These are phyloP conservation scores for Himalopsyche phryganea DNA, from an alignment of 1,140 invertebrate species.

Conservation along the genomic window DNA sequence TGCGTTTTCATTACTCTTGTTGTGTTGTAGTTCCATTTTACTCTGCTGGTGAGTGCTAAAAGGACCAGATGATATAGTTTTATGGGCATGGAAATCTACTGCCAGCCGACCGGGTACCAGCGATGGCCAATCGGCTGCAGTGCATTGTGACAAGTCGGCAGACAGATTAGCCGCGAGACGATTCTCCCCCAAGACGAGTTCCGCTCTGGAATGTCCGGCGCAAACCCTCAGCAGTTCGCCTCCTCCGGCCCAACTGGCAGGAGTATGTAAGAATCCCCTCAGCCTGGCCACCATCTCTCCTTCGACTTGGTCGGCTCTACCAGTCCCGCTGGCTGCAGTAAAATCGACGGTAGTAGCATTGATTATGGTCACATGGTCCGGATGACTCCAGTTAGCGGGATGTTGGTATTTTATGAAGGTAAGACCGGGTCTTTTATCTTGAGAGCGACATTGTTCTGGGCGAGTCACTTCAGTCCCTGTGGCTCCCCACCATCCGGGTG, in stretches of 20 bases:
- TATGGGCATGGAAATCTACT: conserved; percentile 69
- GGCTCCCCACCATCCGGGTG: conserved; percentile 84
- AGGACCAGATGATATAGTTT: conserved; percentile 49
- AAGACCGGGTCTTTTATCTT: conserved; percentile 81
- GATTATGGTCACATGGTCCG: conserved; percentile 79
- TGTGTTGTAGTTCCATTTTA: conserved; percentile 76
- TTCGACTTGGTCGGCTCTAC: conserved; percentile 62
- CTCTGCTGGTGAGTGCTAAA: conserved; percentile 62
- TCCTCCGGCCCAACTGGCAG: conserved; percentile 62
- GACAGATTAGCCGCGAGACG: conserved; percentile 63
- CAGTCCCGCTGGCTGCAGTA: conserved; percentile 60
- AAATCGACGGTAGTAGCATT: conserved; percentile 81
- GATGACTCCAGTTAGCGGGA: conserved; percentile 80
- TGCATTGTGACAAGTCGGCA: conserved; percentile 63
- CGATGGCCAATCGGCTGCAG: conserved; percentile 56
- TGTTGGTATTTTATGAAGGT: conserved; percentile 84
- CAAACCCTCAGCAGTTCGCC: conserved; percentile 69
- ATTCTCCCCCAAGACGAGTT: conserved; percentile 51
- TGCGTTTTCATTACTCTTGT: conserved; percentile 65
- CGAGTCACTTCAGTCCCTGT: conserved; percentile 75
- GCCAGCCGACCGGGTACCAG: conserved; percentile 56
- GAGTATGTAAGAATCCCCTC: conserved; percentile 76
- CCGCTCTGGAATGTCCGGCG: conserved; percentile 66
- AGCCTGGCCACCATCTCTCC: conserved; percentile 73
- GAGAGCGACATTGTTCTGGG: conserved; percentile 72